Base-by-base conservation (phyloP, 2,888 invertebrate genomes). In the Chrysodeixis includens region DNA sequence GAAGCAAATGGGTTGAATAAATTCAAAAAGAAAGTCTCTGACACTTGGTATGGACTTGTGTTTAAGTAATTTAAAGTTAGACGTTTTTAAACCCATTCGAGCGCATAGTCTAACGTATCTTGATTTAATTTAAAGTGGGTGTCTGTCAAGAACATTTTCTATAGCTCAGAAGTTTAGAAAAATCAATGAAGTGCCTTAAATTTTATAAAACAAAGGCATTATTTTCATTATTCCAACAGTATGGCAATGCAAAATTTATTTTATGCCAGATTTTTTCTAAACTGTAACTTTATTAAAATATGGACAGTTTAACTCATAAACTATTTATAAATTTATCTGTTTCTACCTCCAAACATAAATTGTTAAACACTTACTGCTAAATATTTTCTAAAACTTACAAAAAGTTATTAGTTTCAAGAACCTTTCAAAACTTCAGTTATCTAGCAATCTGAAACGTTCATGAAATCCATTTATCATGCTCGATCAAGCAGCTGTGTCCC, bases 381-480 rank as follows among this genome's bases (percentile, higher is more conserved):
- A 40, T 49, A 18, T 49, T 49, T 46, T 20, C 9, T 10, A 10
- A 10, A 49, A 20, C 18, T 49, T 18, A 10, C 12, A n/a, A n/a
- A 40, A n/a, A n/a, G 18, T 49, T 18, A 20, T 7, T 18, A 46
- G 46, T 18, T n/a, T 49, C 10, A 1, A 18, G 46, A 8, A 18
- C 46, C 18, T 18, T 49, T 20, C 9, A 46, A 20, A 49, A 49
- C 46, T 49, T 49, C 16, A 18, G 9, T 49, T 49, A 49, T 49
- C 30, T 61, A 46, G 55, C 44, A 61, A 58, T 53, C 22, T 40
- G 12, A 44, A 53, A 30, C 30, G 60, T 61, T 65, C 59, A 65
- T 75, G 75, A 70, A 26, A 66, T 46, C 52, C 63, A 76, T 76
- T 76, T 67, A 74, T 74, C 72, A 71, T 67, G 67, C 76, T 71